Evolutionary conservation across 1,140 invertebrate genomes (phyloP), one percentile per base, ranked within the genome.

Genomic region (Idris sp.): DNA sequence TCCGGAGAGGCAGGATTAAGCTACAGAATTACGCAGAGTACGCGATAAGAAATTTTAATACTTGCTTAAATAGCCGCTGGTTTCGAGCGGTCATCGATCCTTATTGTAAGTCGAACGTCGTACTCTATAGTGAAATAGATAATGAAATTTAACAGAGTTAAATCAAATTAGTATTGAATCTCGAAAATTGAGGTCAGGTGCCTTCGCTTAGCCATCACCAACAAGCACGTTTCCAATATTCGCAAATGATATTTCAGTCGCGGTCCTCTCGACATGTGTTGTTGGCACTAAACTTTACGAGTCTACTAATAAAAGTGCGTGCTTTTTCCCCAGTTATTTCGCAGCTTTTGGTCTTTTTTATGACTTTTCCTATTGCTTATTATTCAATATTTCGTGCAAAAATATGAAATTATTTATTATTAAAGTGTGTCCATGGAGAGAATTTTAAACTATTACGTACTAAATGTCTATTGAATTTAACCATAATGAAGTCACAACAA

Each of bases 31-130:
- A 74, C 65, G 67, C 59, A 35, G 69, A 58, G 72, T 79, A 83
- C 79, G 78, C 78, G 81, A 83, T 82, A 80, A 81, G 82, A 82
- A 83, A 82, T 81, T 83, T 83, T 80, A 83, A 83, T 83, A 80
- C 79, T 80, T 78, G 68, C 77, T 78, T 82, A 79, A 82, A 80
- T 76, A 78, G 65, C 54, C 46, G 44, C 26, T 46, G 46, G 67
- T 79, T n/a, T 78, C 75, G 71, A 62, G 49, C 41, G 61, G 36
- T 67, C 61, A 72, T 76, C 59, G 73, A 75, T 69, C 53, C 73
- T 69, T 49, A 65, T 68, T 76, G 74, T 71, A 71, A 71, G 67
- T 65, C 67, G 67, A 71, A 41, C 41, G 40, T 38, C 65, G 71
- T 74, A 74, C 62, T 68, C 56, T 62, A n/a, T n/a, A 51, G 46